Evolutionary conservation across 2,113 vertebrate species (phyloP).

Genomic region (Dipodomys stephensi): DNA sequence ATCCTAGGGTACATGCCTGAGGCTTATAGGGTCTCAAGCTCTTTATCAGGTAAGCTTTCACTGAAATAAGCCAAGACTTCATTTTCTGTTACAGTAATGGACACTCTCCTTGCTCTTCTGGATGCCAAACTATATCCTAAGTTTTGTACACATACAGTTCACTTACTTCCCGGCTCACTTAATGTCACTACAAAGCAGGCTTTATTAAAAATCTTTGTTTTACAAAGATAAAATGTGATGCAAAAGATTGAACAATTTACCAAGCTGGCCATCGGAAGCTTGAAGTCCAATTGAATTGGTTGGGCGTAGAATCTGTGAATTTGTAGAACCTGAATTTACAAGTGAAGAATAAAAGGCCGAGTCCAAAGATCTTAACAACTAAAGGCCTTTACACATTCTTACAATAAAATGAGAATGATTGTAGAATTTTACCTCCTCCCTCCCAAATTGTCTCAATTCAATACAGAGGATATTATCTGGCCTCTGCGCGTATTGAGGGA

Average conservation of each 20-base stretch:
- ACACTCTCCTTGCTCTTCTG: not conserved
- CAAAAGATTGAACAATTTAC: not conserved
- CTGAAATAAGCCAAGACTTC: not conserved
- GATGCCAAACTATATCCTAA: not conserved
- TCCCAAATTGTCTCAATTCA: not conserved
- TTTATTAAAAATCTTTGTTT: not conserved
- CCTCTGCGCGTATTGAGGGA: not conserved
- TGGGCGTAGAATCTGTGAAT: not conserved
- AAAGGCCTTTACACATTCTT: not conserved
- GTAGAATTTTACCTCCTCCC: not conserved
- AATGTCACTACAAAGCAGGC: not conserved
- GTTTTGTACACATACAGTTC: not conserved
- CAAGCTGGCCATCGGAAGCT: not conserved
- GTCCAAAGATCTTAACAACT: not conserved
- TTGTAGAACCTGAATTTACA: not conserved
- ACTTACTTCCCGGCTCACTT: not conserved
- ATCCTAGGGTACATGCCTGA: not conserved
- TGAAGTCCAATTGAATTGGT: not conserved
- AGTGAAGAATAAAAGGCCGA: not conserved
- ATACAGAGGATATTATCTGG: not conserved
- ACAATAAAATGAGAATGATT: conserved; percentile 21
- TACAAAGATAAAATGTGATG: not conserved
- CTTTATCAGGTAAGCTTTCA: not conserved
- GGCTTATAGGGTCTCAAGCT: too few species aligned
- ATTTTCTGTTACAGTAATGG: not conserved